These are phyloP conservation scores for Esox masquinongy DNA, from an alignment of 2,797 vertebrate genomes.

Conservation along the genomic window DNA sequence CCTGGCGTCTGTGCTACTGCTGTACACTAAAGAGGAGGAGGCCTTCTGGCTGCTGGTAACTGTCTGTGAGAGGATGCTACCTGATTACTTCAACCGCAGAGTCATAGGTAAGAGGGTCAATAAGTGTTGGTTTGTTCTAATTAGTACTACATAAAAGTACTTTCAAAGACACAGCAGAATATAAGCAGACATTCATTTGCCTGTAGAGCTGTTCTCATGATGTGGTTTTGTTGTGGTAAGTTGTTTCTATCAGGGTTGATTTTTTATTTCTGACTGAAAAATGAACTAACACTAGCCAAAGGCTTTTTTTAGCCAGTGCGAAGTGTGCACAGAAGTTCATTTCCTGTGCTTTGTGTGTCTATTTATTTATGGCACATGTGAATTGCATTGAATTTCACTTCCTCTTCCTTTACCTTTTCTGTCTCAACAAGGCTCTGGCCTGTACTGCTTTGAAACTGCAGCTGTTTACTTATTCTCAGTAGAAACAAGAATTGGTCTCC, in stretches of 20 bases:
- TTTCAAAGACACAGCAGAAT: neutral
- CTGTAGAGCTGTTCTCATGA: neutral
- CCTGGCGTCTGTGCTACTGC: slow-evolving; percentile 89
- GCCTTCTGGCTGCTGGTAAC: slow-evolving; percentile 96
- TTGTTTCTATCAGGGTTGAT: neutral
- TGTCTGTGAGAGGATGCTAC: slow-evolving; percentile 95
- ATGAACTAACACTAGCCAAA: neutral
- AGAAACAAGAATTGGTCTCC: neutral
- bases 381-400: slow-evolving; percentile 51
- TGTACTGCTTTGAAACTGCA: neutral
- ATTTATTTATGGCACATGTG: slow-evolving; percentile 35
- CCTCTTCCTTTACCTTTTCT: slow-evolving; percentile 40
- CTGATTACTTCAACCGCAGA: slow-evolving; percentile 94
- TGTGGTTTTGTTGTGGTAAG: neutral
- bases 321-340: slow-evolving; percentile 21
- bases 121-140: neutral
- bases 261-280: neutral
- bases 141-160: neutral
- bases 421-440: neutral
- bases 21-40: slow-evolving; percentile 93
- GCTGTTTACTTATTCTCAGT: neutral
- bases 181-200: neutral
- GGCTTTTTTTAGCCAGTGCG: slow-evolving; percentile 22
- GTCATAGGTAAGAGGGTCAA: slow-evolving; percentile 83
- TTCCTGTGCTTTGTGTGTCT: slow-evolving; percentile 57